Evolutionary conservation across 2,888 invertebrate species (phyloP), one percentile per base, ranked within the genome.

Genomic region (Drosophila algonquin): DNA sequence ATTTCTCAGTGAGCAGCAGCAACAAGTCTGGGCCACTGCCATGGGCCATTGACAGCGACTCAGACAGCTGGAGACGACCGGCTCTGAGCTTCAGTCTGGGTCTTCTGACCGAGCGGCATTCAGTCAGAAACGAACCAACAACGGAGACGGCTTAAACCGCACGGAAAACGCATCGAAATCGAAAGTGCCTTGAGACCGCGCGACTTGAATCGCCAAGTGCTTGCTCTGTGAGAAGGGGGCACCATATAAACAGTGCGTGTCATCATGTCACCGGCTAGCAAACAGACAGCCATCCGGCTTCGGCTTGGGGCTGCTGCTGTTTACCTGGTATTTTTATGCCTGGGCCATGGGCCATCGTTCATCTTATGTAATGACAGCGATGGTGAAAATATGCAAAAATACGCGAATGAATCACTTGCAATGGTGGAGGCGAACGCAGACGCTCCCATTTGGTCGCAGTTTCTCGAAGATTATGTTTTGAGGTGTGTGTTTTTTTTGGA

Each of bases 401-500:
- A 88, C 75, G 77, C 73, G 55, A 89, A 89, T 89, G 85, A 90
- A 69, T 87, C 90, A 85, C 58, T 70, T 57, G 59, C 35, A 40
- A 52, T 45, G 24, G 21, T 32, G 21, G 59, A 79, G 63, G 64
- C 48, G 56, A 62, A 51, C 24, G 32, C 24, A 16, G 54, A 76
- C 40, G 59, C 69, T 10, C 68, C 90, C 64, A 93, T 94, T 54
- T 95, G 95, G 95, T 93, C 94, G 75, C 92, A 93, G 21, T 91
- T 94, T 85, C 92, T 95, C 52, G 94, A 95, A 91, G 94, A 95
- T 81, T 95, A 95, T 94, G 94, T 94, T 6, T 90, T 93, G 46
- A 91, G 93, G 69, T 91, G 93, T 53, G 85, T 87, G 45, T 46
- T 40, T 16, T 59, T 46, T 40, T 16, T 59, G 10, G 10, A 4